Evolutionary conservation across 2,797 vertebrate species (phyloP).

Genomic region (Taeniopygia guttata): DNA sequence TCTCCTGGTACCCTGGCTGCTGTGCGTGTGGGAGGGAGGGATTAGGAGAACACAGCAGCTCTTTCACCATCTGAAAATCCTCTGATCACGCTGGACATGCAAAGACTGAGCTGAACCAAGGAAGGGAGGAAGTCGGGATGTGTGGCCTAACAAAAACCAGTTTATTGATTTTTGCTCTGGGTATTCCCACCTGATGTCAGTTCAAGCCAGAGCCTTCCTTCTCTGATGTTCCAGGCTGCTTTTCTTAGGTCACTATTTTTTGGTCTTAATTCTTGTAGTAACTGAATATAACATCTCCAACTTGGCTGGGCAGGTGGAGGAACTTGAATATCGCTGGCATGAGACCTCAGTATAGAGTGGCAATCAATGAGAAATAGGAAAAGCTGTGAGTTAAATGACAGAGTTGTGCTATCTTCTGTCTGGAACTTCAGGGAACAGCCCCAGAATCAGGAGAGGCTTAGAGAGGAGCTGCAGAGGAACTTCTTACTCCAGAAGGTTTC

Average conservation of each 20-base stretch:
- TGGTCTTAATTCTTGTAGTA: background rate
- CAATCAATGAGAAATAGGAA: background rate
- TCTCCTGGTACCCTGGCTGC: background rate
- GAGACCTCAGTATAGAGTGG: background rate
- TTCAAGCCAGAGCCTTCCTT: background rate
- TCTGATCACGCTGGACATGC: background rate
- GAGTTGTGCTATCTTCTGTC: background rate
- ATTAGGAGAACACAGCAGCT: slow-evolving; percentile 35
- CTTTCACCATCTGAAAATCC: slow-evolving; percentile 51
- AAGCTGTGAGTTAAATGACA: background rate
- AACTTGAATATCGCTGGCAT: rapidly evolving
- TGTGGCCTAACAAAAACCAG: background rate
- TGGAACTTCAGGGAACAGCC: background rate
- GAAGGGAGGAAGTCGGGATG: background rate
- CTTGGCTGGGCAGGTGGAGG: background rate
- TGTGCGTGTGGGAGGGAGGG: background rate
- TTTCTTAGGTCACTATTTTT: background rate
- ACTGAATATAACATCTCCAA: background rate
- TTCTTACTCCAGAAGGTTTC: background rate
- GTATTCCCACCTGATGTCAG: background rate
- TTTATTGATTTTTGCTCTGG: background rate
- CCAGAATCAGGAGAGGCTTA: background rate
- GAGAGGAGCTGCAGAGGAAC: background rate
- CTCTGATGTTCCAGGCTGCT: background rate
- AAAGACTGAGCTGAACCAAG: background rate